Base-by-base conservation (phyloP, 2,797 vertebrate species). In the Danio aesculapii region DNA sequence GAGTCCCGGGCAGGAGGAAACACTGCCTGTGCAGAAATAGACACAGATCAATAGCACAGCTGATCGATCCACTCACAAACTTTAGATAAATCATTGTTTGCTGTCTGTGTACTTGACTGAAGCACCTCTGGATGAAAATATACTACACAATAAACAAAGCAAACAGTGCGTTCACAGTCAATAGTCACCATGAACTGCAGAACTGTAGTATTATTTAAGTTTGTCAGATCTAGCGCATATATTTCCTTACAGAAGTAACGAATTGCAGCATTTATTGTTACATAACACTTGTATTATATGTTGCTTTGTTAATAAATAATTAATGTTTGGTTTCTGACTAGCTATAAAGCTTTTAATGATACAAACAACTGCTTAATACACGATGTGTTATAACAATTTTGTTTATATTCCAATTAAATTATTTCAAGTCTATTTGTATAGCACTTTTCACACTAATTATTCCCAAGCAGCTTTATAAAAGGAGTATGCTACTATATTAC, bases 51-150 rank as follows among this genome's bases (percentile, higher is more conserved):
- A 75, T 86, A 84, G 79, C 59, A 88, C 57, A 17, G 63, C 57
- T 78, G 72, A 86, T 78, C n/a, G 30, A 83, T 86, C 79, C 59
- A 83, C 77, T 30, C 47, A 66, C 63, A 67, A 83, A 69, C 84
- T 67, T 80, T 57, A 70, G 69, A 85, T 86, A 61, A 84, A 88
- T 88, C 77, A 73, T 14, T 57, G 58, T 53, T 59, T 19, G 73
- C 49, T 62, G 70, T 77, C 47, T 66, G 6, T 81, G 71, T 46
- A 61, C 76, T 69, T 47, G 59, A 57, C 66, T 12, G 61, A 19
- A 50, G 47, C 16, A 9, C 6, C 47, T 63, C 58, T 52, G 50
- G 5, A 64, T 21, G 2, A 12, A 57, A 47, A 57, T 57, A 67
- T 6, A 67, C 16, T 19, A 53, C 30, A 43, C 61, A 63, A 66